Base-by-base conservation (phyloP, 2,113 vertebrate genomes). In the Microcebus ravelobensis region DNA sequence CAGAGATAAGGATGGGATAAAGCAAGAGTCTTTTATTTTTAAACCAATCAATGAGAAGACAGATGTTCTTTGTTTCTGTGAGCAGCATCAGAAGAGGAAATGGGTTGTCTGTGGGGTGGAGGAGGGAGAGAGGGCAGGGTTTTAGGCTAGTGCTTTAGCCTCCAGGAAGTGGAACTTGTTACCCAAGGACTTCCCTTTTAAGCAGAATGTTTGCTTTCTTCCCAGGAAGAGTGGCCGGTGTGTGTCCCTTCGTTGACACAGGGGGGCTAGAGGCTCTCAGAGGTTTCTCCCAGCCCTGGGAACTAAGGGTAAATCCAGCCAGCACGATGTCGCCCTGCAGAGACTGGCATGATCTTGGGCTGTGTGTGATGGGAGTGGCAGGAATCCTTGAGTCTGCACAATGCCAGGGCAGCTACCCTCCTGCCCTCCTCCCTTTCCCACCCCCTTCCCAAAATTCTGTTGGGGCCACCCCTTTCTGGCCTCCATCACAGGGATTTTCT, bases 61-160 rank as follows among this genome's bases (percentile, higher is more conserved):
- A 92, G 94, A 50, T 83, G 77, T 83, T 96, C 31, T 90, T 57
- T 63, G 91, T 95, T 94, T 95, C 83, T 29, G 70, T 5, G 45
- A 86, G n/a, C 20, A 13, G 48, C 31, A 20, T 34, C 80, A 34
- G 70, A 61, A 73, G 79, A 96, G 90, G 93, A 96, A 96, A 45
- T 27, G 31, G 70, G n/a, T 20, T 48, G 84, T 80, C 13, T 13
- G 18, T 1, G 52, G 13, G 23, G 61, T 48, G 57, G 13, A 12
- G 48, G 45, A 5, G n/a, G 13, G n/a, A 11, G 25, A 21, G 7
- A 15, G 34, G 36, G n/a, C 11, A 9, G 73, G 68, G 36, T 63
- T 12, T 23, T 61, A 71, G 73, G 42, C 31, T 5, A 83, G 80
- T 1, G 15, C 36, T 45, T 18, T 34, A 42, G 55, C 73, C 61